Conservation (phyloP, 2,113 vertebrate species). For the Xenopus borealis region DNA sequence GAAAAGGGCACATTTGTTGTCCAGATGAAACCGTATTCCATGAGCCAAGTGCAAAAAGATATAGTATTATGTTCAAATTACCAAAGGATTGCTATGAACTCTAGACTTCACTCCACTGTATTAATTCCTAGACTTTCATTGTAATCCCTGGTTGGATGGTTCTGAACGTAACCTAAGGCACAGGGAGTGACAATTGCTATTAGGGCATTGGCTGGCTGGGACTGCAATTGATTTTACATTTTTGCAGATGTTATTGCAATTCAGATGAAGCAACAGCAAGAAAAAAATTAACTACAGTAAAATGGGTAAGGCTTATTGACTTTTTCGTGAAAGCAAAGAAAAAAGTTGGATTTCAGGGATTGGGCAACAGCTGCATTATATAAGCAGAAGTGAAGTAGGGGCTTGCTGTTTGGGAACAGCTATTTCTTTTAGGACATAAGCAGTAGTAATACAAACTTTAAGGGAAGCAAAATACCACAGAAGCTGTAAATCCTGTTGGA, state of each 20-base stretch:
- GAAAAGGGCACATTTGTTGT: slow-evolving; percentile 53
- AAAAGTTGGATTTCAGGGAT: neutral
- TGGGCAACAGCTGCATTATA: neutral
- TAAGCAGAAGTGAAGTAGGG: neutral
- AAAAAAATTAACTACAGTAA: neutral
- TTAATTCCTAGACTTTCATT: slow-evolving; percentile 21
- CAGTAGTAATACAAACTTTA: neutral
- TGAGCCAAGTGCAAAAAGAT: slow-evolving; percentile 33
- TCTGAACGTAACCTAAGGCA: neutral
- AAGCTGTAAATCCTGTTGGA: neutral
- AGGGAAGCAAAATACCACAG: neutral
- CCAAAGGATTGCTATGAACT: neutral
- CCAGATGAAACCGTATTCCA: slow-evolving; percentile 54
- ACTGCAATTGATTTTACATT: slow-evolving; percentile 6
- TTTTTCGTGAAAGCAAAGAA: neutral
- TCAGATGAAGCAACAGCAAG: slow-evolving; percentile 21
- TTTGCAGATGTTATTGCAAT: neutral
- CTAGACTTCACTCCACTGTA: neutral
- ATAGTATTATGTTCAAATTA: slow-evolving; percentile 23
- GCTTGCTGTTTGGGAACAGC: neutral
- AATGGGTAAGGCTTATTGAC: neutral
- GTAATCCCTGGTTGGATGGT: slow-evolving; percentile 11
- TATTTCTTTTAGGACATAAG: neutral
- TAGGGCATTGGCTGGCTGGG: slow-evolving; percentile 11
- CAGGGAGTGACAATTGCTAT: slow-evolving; percentile 21